Evolutionary conservation across 23 tunicate genomes (phyloP), one percentile per base, ranked within the genome.

Genomic region (Styela plicata): DNA sequence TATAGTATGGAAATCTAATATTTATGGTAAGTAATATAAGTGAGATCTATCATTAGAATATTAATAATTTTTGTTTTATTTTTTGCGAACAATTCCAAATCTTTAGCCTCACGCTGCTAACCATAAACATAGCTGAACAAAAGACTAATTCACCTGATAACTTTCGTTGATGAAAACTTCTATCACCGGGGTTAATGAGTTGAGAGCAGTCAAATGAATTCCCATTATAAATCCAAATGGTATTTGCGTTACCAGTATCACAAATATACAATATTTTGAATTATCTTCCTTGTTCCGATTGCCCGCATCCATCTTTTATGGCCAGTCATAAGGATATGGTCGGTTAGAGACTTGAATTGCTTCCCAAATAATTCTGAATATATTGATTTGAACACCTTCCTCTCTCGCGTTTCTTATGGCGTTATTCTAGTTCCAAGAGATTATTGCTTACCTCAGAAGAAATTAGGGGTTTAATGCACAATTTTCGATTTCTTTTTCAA

Each of bases 111-210:
- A n/a, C n/a, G n/a, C n/a, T n/a, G n/a, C n/a, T n/a, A n/a, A n/a
- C n/a, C n/a, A n/a, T n/a, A n/a, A n/a, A n/a, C n/a, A n/a, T n/a
- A n/a, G n/a, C n/a, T n/a, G n/a, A n/a, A n/a, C n/a, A n/a, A n/a
- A n/a, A n/a, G n/a, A n/a, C n/a, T n/a, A n/a, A 65, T 74, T 80
- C 35, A 80, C 84, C 10, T 2, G 62, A 64, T 5, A 83, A 21
- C 79, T 37, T 61, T 73, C 26, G 73, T 83, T 83, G 2, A 83
- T 62, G 62, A 83, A 83, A 31, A 18, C 61, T 21, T 52, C 30
- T 22, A 83, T 24, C 0, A 63, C 86, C 7, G 80, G 80, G 18
- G 80, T 79, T 33, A 79, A 34, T 62, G 86, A 76, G 31, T 83
- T 83, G 28, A 83, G 29, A 2, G 86, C 52, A 21, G 86, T 73